Evolutionary conservation across 2,888 invertebrate genomes (phyloP), one percentile per base, ranked within the genome.

Genomic region (Ennomos erosarius): DNA sequence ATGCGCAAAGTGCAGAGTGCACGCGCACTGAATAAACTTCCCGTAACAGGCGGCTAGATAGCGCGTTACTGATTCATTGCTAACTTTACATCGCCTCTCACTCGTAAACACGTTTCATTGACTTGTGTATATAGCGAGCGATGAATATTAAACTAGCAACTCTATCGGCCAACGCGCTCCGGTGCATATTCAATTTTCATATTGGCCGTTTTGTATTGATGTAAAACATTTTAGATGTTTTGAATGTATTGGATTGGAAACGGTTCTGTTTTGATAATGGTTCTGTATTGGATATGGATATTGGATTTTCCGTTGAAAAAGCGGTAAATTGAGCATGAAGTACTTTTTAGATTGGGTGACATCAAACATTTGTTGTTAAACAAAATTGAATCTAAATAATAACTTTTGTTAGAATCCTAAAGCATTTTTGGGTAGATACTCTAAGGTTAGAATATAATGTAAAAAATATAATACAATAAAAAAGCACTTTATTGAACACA

Each of bases 101-200:
- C 70, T 84, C 84, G 83, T 87, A 87, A 88, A 88, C 83, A 83
- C 78, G 78, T 79, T 87, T 83, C 85, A 87, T 87, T 81, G 85
- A 83, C 80, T 79, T 76, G 76, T 75, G 77, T 79, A 74, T 70
- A 76, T 77, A 81, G 77, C 83, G 70, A 80, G 76, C 82, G 79
- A 84, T 88, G 87, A 88, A 88, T 87, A 84, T 81, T 81, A 79
- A 83, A 87, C 75, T 71, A 74, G 67, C 62, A 43, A 62, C 64
- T 63, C 70, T 60, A 55, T 58, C 52, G 52, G 26, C 42, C 16
- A 9, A 6, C 26, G 26, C 26, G 26, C 26, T 6, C 26, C 72
- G 70, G 76, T 82, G 80, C 83, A 80, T 80, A 82, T 82, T 82
- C 79, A 81, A 84, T 85, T 81, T 82, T 78, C 77, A 85, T 75